Percentiles rank a stretch among this genome's conserved stretches.
Conservation (phyloP, 2,888 invertebrate species). For the Conchocele bisecta region DNA sequence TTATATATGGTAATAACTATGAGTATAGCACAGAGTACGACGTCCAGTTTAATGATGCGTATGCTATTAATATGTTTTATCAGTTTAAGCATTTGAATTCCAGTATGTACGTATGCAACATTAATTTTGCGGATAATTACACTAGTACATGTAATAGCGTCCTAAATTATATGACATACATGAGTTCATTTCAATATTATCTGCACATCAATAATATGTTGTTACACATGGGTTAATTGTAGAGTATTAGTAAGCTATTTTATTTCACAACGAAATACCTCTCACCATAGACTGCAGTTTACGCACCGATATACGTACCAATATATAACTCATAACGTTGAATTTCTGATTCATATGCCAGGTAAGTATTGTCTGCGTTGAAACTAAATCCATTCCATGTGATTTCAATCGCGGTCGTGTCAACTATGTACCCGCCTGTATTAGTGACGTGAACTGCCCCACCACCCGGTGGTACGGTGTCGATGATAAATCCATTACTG, state of each 20-base stretch:
- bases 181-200: not conserved
- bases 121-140: too few species aligned
- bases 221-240: not conserved
- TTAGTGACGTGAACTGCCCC: constrained; percentile 21
- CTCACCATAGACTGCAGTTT: not conserved
- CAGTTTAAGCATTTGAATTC: too few species aligned
- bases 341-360: constrained; percentile 24
- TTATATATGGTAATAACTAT: too few species aligned
- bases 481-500: constrained; percentile 42
- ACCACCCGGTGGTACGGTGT: constrained; percentile 20
- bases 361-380: constrained; percentile 3
- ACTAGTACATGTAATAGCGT: too few species aligned
- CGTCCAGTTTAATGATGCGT: too few species aligned
- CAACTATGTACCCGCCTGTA: constrained; percentile 11
- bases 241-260: too few species aligned
- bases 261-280: too few species aligned
- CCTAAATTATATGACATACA: too few species aligned
- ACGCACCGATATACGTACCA: too few species aligned
- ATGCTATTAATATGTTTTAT: too few species aligned
- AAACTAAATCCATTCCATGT: constrained; percentile 34
- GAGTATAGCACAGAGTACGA: too few species aligned
- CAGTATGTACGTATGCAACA: too few species aligned
- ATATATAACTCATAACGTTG: constrained; percentile 19
- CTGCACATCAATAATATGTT: not conserved
- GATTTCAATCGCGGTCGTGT: not conserved